Evolutionary conservation across 2,797 vertebrate genomes (phyloP).

Genomic region (Babyrousa celebensis): DNA sequence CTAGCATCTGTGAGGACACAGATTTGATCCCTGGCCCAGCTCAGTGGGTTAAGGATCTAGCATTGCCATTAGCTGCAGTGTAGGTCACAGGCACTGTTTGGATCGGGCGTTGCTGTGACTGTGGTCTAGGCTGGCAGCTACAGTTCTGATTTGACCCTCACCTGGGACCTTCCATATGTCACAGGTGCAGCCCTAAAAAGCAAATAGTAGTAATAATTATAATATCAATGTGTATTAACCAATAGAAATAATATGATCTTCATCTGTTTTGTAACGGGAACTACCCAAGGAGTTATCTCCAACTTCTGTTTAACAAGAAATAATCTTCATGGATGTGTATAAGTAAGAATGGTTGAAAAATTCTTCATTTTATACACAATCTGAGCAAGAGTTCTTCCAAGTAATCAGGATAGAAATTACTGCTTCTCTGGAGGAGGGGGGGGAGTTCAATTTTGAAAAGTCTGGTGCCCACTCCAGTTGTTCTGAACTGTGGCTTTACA

Average conservation of each 20-base stretch:
- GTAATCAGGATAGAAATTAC: slow-evolving; percentile 2
- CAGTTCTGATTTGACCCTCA: too few species aligned
- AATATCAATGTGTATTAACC: neutral
- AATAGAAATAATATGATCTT: neutral
- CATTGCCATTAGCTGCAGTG: too few species aligned
- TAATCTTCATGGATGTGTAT: neutral
- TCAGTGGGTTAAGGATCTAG: too few species aligned
- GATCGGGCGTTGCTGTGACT: too few species aligned
- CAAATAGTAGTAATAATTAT: too few species aligned
- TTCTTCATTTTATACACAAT: neutral
- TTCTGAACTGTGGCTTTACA: neutral
- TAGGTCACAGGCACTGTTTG: too few species aligned
- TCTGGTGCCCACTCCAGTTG: neutral
- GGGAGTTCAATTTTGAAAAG: neutral
- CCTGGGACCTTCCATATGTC: too few species aligned
- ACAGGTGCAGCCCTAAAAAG: too few species aligned
- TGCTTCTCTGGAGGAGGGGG: neutral
- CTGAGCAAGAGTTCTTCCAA: neutral
- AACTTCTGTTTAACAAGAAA: neutral
- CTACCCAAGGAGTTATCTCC: neutral
- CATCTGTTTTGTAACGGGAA: neutral
- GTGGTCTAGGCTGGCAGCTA: too few species aligned
- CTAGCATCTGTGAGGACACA: too few species aligned
- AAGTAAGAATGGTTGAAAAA: neutral
- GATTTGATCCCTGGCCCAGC: too few species aligned